Percentiles rank a stretch among this genome's conserved stretches.
These are phyloP conservation scores for Spilarctia lutea DNA, from an alignment of 2,888 invertebrate genomes.

Conservation along the genomic window DNA sequence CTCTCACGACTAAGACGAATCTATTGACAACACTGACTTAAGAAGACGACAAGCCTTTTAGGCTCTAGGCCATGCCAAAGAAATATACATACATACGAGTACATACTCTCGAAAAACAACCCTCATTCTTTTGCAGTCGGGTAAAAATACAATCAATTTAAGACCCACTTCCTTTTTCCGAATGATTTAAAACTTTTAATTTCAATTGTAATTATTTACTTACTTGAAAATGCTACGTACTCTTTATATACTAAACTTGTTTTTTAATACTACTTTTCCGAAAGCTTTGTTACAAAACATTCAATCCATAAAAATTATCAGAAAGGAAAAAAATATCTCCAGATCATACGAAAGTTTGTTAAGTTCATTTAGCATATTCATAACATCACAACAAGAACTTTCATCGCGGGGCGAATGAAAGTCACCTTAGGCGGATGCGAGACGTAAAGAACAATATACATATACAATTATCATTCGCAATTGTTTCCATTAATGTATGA, in stretches of 20 bases:
- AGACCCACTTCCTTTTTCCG: background rate
- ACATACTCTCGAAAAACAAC: no score
- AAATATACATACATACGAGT: no score
- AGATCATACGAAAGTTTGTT: slow-evolving; percentile 28
- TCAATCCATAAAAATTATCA: background rate
- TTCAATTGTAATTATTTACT: no score
- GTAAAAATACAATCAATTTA: background rate
- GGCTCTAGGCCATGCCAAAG: no score
- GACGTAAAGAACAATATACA: slow-evolving; percentile 44
- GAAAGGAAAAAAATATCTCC: slow-evolving; percentile 5
- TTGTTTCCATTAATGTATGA: slow-evolving; percentile 24
- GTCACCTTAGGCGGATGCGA: slow-evolving; percentile 53
- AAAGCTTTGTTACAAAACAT: background rate
- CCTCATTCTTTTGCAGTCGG: no score
- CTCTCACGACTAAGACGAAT: no score
- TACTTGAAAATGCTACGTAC: no score
- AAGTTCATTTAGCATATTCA: slow-evolving; percentile 68
- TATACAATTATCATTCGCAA: slow-evolving; percentile 33
- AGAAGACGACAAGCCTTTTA: no score
- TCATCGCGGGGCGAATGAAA: slow-evolving; percentile 66
- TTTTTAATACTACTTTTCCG: background rate
- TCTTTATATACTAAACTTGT: background rate
- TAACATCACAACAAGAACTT: slow-evolving; percentile 65
- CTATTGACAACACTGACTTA: no score
- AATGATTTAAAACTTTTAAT: no score